Conservation (phyloP, 2,113 vertebrate genomes). For the Perca fluviatilis region DNA sequence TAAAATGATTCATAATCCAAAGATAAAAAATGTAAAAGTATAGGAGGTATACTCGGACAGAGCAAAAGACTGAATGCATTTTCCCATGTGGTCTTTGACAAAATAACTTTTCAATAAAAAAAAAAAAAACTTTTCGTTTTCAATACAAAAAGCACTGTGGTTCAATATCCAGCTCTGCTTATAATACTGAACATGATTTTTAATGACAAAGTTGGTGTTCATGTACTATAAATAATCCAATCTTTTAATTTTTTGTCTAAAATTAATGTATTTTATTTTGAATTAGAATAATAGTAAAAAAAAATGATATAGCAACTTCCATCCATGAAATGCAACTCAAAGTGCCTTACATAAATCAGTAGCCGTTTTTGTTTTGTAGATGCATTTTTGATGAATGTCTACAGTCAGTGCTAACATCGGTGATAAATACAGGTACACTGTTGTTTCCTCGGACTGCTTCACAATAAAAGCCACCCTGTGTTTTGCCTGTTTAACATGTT, state of each 20-base stretch:
- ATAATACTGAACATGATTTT: background rate
- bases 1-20: too few species aligned
- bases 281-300: background rate
- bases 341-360: background rate
- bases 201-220: background rate
- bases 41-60: background rate
- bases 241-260: background rate
- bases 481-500: background rate
- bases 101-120: background rate
- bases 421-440: background rate
- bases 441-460: background rate
- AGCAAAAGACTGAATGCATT: background rate
- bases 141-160: background rate
- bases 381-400: too few species aligned
- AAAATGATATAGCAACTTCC: background rate
- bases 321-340: background rate
- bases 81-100: background rate
- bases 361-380: too few species aligned
- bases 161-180: background rate
- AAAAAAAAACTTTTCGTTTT: too few species aligned
- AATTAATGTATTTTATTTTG: background rate
- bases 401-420: too few species aligned
- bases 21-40: background rate
- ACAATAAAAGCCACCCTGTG: background rate
- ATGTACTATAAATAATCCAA: background rate